Conservation (phyloP, 2,113 vertebrate species). For the Collichthys lucidus region DNA sequence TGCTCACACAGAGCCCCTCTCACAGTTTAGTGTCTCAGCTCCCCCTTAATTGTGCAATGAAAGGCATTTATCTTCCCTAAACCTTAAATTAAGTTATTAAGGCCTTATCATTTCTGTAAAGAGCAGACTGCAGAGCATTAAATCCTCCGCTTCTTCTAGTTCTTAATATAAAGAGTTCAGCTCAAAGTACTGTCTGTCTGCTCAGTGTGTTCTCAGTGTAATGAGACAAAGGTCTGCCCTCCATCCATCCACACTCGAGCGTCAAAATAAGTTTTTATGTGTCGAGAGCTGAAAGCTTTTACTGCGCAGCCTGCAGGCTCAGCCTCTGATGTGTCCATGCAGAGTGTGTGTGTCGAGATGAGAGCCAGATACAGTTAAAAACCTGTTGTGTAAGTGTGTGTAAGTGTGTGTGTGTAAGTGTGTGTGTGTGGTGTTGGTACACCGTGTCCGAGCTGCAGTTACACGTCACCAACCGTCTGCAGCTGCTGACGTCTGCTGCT, state of each 20-base stretch:
- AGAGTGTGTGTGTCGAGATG: conserved; percentile 18
- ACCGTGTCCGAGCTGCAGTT: conserved; percentile 27
- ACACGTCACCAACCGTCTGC: conserved; percentile 54
- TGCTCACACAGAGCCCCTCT: too few relatives aligned
- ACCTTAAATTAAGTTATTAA: not conserved
- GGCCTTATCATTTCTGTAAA: not conserved
- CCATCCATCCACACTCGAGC: not conserved
- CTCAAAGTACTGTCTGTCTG: conserved; percentile 5
- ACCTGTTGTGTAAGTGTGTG: conserved; percentile 37
- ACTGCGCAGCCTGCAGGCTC: conserved; percentile 8
- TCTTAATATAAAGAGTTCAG: not conserved
- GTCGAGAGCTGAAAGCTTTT: conserved; percentile 29
- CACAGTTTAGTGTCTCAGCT: not conserved
- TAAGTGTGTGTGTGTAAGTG: conserved; percentile 20
- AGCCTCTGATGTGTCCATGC: conserved; percentile 10
- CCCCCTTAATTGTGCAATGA: not conserved
- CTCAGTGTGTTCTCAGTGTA: not conserved
- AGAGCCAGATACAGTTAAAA: too few relatives aligned
- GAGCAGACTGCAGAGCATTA: not conserved
- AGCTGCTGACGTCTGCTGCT: conserved; percentile 39
- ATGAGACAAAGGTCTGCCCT: conserved; percentile 12
- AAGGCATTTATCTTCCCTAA: not conserved
- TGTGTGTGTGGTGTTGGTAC: conserved; percentile 31
- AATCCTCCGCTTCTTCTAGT: not conserved
- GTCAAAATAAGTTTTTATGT: not conserved